Evolutionary conservation across 2,888 invertebrate species (phyloP).

Genomic region (Sinohyriopsis cumingii): DNA sequence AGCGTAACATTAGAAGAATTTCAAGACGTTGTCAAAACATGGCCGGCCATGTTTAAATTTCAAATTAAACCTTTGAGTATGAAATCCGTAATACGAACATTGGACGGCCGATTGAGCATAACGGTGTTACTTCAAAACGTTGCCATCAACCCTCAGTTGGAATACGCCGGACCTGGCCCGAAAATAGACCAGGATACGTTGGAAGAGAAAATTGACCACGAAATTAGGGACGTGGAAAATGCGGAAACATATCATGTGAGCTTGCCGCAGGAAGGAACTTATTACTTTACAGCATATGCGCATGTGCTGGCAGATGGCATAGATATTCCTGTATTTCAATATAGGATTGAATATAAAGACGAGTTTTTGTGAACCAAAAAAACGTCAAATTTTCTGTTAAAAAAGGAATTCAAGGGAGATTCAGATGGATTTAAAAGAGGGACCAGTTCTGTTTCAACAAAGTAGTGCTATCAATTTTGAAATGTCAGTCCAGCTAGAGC

Average conservation of each 20-base stretch:
- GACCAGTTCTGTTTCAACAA: too few species aligned
- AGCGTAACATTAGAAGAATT: conserved; percentile 41
- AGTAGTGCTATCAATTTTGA: too few species aligned
- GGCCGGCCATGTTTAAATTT: conserved; percentile 63
- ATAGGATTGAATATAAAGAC: conserved; percentile 55
- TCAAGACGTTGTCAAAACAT: conserved; percentile 54
- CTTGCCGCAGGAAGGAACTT: conserved; percentile 58
- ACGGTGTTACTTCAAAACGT: conserved; percentile 56
- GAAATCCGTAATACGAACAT: conserved; percentile 56
- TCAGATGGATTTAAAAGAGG: too few species aligned
- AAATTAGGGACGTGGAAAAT: conserved; percentile 57
- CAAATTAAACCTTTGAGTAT: conserved; percentile 60
- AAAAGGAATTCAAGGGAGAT: too few species aligned
- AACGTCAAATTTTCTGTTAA: too few species aligned
- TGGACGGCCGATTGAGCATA: conserved; percentile 58
- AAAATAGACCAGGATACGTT: conserved; percentile 51
- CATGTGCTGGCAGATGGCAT: conserved; percentile 57
- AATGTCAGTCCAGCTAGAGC: too few species aligned
- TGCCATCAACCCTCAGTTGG: conserved; percentile 59
- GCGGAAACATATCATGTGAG: conserved; percentile 61
- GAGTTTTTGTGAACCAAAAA: conserved; percentile 46
- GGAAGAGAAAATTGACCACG: conserved; percentile 55
- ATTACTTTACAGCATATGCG: conserved; percentile 58
- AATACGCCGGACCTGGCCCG: conserved; percentile 56
- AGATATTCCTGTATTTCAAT: conserved; percentile 60